Evolutionary conservation across 2,113 vertebrate species (phyloP).

Genomic region (Camelus dromedarius): DNA sequence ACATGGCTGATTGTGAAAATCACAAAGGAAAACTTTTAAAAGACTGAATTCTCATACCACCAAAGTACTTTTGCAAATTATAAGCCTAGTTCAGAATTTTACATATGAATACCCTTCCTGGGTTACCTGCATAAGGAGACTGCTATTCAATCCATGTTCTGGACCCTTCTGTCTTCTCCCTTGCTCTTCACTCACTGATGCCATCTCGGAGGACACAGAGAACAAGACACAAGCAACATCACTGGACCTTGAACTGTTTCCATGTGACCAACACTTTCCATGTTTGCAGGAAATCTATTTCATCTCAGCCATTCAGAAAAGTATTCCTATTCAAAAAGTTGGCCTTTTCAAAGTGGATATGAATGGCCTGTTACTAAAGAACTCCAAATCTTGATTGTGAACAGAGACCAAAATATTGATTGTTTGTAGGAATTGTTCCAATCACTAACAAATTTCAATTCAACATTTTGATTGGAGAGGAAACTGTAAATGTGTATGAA

Average conservation of each 20-base stretch:
- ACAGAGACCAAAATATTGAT: background rate
- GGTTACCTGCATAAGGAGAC: background rate
- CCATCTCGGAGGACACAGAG: background rate
- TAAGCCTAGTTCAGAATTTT: background rate
- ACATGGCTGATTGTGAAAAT: background rate
- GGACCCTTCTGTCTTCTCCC: background rate
- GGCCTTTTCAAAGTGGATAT: background rate
- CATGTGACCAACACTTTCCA: background rate
- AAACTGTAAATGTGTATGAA: background rate
- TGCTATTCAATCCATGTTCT: background rate
- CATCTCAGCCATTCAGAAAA: background rate
- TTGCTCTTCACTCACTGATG: background rate
- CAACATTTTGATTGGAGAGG: background rate
- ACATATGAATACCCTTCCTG: background rate
- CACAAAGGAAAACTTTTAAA: background rate
- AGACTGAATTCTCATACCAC: background rate
- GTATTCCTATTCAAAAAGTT: background rate
- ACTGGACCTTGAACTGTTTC: background rate
- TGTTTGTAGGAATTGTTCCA: background rate
- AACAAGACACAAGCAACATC: background rate
- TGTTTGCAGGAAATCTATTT: background rate
- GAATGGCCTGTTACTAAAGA: background rate
- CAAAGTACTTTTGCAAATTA: background rate
- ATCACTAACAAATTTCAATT: background rate
- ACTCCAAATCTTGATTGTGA: background rate